Percentiles rank a stretch among this genome's conserved stretches.
These are phyloP conservation scores for Hymenopus coronatus DNA, from an alignment of 2,888 invertebrate genomes.

Conservation along the genomic window DNA sequence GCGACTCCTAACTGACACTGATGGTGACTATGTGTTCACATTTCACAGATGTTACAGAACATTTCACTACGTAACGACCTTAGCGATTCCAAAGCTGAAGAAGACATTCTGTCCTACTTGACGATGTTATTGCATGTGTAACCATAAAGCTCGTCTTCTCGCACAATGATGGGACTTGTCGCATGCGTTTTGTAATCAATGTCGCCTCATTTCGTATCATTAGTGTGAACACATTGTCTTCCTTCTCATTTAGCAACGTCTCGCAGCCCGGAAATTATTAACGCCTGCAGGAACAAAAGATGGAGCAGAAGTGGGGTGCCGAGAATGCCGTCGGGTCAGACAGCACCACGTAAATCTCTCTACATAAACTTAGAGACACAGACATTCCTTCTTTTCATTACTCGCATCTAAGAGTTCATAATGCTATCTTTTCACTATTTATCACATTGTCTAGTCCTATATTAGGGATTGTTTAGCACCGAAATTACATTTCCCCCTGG, in stretches of 20 bases:
- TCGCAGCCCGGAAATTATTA: slow-evolving; percentile 2
- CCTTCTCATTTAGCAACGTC: not conserved
- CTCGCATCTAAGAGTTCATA: not conserved
- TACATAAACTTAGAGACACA: not conserved
- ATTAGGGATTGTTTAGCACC: not conserved
- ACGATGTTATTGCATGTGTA: not conserved
- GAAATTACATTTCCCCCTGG: not conserved
- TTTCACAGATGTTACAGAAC: not conserved
- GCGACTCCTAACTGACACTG: too few relatives aligned
- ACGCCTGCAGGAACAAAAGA: not conserved
- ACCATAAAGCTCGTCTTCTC: not conserved
- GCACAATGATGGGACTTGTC: not conserved
- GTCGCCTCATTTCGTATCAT: slow-evolving; percentile 4
- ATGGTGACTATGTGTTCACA: not conserved
- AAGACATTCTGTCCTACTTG: not conserved
- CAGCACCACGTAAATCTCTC: not conserved
- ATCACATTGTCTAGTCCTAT: not conserved
- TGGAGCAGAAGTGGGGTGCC: not conserved
- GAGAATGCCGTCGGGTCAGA: not conserved
- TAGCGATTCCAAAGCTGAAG: not conserved
- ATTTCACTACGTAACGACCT: not conserved
- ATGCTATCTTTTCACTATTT: not conserved
- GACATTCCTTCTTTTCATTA: not conserved
- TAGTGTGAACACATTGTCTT: not conserved
- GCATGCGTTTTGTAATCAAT: slow-evolving; percentile 9